Evolutionary conservation across 2,888 invertebrate species (phyloP), one percentile per base, ranked within the genome.

Genomic region (Synanthedon formicaeformis): DNA sequence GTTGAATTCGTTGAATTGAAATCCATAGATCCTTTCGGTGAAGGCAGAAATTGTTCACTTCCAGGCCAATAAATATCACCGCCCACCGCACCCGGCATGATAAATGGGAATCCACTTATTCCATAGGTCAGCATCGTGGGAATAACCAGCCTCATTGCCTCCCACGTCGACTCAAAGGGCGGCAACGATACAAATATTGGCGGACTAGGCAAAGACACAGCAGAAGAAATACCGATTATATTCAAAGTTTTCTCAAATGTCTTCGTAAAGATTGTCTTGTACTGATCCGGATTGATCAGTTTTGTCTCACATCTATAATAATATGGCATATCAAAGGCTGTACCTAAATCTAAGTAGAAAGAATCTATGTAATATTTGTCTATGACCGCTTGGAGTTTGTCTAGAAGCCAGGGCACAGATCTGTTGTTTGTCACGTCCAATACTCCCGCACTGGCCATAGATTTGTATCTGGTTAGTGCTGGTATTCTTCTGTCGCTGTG

Each of bases 31-130:
- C 84, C 90, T 64, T 83, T 90, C 53, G 89, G 88, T 55, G 77
- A 88, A 51, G 86, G 84, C 57, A 84, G 73, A 66, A 85, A 90
- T 55, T 90, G 90, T 14, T 90, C 86, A 50, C 83, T 83, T 1
- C 89, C 89, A 2, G 91, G 90, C 57, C 92, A 86, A 51, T 91
- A 90, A 48, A 93, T 93, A 64, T 96, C 96, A 0, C 97, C 98
- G 0, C 98, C 98, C 0, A 98, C 95, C 4, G 97, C 94, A 0
- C 98, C 97, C 0, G 97, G 96, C 88, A 98, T 92, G 49, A 97
- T 90, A 65, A 97, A 97, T 0, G 97, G 97, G 78, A 94, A 98
- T 0, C 98, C 98, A 51, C 96, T 92, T 18, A 97, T 90, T 0
- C 97, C 97, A 61, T 97, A 94, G 0, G 93, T 94, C 18, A 97